Conservation (phyloP, 1,140 invertebrate genomes). For the Drosophila nigromelanica region DNA sequence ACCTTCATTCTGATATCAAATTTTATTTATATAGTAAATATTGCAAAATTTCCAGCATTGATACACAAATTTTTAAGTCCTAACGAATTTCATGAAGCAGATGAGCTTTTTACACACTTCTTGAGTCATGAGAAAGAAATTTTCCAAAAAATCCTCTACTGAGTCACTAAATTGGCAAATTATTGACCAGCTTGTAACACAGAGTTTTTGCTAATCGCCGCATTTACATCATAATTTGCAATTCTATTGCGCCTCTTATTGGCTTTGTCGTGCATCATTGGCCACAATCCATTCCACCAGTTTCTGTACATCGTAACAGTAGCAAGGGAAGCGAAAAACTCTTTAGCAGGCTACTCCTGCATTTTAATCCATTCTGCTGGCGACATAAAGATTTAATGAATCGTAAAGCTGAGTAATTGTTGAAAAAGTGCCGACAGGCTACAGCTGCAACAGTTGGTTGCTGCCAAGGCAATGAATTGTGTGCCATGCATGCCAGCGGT, state of each 20-base stretch:
- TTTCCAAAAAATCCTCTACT: no score
- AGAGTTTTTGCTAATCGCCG: conserved; percentile 26
- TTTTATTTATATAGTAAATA: no score
- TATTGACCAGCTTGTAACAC: conserved; percentile 26
- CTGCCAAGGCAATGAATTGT: conserved; percentile 14
- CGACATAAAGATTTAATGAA: conserved; percentile 77
- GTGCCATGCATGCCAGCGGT: conserved; percentile 5
- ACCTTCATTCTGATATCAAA: no score
- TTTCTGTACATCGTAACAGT: not conserved
- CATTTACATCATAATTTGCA: conserved; percentile 58
- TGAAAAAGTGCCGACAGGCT: conserved; percentile 41
- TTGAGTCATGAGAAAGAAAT: no score
- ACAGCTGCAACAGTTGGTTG: conserved; percentile 30
- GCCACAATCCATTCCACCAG: conserved; percentile 54
- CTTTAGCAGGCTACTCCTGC: conserved; percentile 33
- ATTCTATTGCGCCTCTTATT: conserved; percentile 42
- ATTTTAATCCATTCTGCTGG: conserved; percentile 74
- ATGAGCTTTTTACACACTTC: no score
- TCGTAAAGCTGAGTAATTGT: conserved; percentile 77
- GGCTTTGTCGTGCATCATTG: conserved; percentile 44
- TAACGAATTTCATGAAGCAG: no score
- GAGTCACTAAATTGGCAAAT: conserved; percentile 55
- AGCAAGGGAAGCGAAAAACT: not conserved
- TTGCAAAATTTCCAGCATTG: no score
- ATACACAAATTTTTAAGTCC: no score